These are phyloP conservation scores for Patella depressa DNA, from an alignment of 2,888 invertebrate genomes.

Conservation along the genomic window DNA sequence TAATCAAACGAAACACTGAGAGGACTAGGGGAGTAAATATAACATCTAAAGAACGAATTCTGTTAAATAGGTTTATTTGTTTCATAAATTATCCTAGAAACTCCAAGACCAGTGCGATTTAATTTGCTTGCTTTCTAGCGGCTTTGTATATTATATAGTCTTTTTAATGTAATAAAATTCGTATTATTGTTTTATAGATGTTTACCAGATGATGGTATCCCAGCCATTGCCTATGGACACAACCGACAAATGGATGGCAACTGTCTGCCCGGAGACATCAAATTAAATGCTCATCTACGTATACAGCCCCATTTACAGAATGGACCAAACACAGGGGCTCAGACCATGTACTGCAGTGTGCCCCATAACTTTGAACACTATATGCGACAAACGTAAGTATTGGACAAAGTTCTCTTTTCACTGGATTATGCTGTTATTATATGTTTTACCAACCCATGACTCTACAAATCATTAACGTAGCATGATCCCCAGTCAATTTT, in stretches of 20 bases:
- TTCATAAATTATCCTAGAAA: no score
- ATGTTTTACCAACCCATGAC: no score
- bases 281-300: conserved; percentile 20
- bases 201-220: conserved; percentile 53
- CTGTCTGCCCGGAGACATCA: conserved; percentile 32
- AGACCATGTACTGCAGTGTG: conserved; percentile 40
- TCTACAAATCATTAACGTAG: no score
- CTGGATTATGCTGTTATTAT: no score
- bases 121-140: not conserved
- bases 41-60: no score
- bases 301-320: conserved; percentile 21
- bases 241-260: conserved; percentile 24
- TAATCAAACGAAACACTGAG: no score
- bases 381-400: conserved; percentile 1
- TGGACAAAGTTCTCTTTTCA: not conserved
- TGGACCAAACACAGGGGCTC: conserved; percentile 30
- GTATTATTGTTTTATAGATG: conserved; percentile 41
- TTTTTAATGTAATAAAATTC: not conserved
- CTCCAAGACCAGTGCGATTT: not conserved
- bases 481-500: no score
- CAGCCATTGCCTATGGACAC: conserved; percentile 47
- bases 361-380: conserved; percentile 29
- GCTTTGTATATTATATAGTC: not conserved
- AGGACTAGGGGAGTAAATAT: no score
- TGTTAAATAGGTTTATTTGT: no score